Conservation (phyloP, 2,113 vertebrate species). For the Azemiops feae region DNA sequence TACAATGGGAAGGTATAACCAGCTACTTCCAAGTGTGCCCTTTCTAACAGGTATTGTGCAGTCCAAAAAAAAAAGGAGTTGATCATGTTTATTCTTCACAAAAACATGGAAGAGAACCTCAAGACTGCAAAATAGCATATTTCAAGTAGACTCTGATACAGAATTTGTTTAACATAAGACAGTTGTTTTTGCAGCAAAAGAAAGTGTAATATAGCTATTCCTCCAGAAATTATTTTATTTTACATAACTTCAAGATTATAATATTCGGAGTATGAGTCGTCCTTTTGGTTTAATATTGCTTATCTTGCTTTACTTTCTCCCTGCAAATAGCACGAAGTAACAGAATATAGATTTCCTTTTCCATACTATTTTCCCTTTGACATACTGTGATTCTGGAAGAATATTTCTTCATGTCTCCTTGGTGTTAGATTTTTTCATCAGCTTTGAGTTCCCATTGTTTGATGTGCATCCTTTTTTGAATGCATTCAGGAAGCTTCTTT, state of each 20-base stretch:
- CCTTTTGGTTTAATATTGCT: constrained; percentile 26
- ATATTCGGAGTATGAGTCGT: constrained; percentile 14
- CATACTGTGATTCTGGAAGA: not conserved
- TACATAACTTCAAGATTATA: not conserved
- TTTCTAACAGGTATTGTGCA: not conserved
- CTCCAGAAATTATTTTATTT: not conserved
- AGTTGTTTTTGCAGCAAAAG: not conserved
- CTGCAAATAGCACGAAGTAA: not conserved
- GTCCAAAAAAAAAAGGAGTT: not conserved
- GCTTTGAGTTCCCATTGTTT: not conserved
- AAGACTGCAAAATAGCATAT: not conserved
- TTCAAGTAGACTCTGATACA: not conserved
- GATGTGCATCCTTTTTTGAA: not conserved
- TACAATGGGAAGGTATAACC: not conserved
- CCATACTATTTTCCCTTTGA: not conserved
- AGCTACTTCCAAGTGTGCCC: not conserved
- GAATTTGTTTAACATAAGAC: not conserved
- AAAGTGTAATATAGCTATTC: not conserved
- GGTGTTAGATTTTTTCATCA: not conserved
- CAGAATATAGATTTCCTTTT: not conserved
- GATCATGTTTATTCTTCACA: not conserved
- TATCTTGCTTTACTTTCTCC: not conserved
- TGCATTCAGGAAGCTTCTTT: not conserved
- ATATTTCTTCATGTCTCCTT: not conserved
- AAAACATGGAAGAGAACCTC: not conserved